Evolutionary conservation across 2,797 vertebrate genomes (phyloP), one percentile per base, ranked within the genome.

Genomic region (Coregonus sp.): DNA sequence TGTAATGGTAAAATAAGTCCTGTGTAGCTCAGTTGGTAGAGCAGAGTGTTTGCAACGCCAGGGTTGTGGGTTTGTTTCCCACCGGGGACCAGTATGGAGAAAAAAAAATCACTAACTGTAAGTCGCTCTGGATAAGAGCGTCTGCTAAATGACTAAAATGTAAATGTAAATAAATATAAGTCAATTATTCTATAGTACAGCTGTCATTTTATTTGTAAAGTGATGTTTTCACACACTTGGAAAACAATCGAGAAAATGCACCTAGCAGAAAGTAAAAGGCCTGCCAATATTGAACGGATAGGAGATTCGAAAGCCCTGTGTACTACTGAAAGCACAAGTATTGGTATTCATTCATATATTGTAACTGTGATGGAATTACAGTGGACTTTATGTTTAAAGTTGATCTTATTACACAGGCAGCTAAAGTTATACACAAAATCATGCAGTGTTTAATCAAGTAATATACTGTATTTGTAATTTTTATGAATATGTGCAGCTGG

Each of bases 401-500:
- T 35, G 40, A 47, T 12, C 40, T 47, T 5, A 31, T 67, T 67
- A 31, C 31, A 5, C 65, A 67, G 65, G 25, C 47, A 72, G 59
- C 50, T 72, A n/a, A 67, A 31, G 15, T 70, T 61, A 70, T 15
- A 50, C 1, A 12, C 18, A 7, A 40, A 59, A 18, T 51, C 52
- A 25, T 29, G 52, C 25, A 50, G 25, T 63, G 69, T 16, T 72
- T 1, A 12, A 65, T 51, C 11, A 31, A 33, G 65, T 33, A 67
- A 33, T 29, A 31, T 33, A 5, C 29, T 1, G 18, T 59, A 59
- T 59, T 59, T 37, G 72, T 73, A 37, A n/a, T 9, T 33, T 16
- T 50, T 6, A 61, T 70, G 56, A 77, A 71, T 61, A 65, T 50
- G 25, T 29, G 40, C 67, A 16, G 20, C 47, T 71, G n/a, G 11